Conservation (phyloP, 2,113 vertebrate species). For the Spheniscus mendiculus region DNA sequence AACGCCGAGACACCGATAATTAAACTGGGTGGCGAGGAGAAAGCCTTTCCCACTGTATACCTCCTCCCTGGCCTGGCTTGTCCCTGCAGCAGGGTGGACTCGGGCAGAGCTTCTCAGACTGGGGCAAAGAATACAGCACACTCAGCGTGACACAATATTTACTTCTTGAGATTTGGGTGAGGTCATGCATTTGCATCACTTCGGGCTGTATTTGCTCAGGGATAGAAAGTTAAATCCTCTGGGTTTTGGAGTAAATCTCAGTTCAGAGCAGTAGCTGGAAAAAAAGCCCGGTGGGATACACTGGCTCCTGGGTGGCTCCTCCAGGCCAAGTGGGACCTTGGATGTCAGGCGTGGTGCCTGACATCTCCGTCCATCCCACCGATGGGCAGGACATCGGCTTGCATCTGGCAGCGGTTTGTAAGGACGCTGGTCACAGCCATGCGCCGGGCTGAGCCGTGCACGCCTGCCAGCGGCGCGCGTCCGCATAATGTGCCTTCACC, state of each 20-base stretch:
- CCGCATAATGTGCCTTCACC: background rate
- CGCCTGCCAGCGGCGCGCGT: fast-evolving
- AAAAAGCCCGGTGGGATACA: background rate
- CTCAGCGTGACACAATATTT: background rate
- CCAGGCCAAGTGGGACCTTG: background rate
- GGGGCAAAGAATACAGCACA: background rate
- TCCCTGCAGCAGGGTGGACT: background rate
- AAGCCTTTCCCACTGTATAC: background rate
- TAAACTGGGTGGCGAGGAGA: background rate
- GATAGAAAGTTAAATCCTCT: background rate
- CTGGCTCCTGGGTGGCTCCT: background rate
- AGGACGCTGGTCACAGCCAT: background rate
- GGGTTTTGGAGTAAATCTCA: background rate
- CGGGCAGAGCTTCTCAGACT: background rate
- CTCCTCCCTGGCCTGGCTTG: background rate
- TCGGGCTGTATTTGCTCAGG: background rate
- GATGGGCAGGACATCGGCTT: fast-evolving
- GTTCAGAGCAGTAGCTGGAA: background rate
- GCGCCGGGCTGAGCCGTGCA: fast-evolving
- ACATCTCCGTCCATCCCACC: background rate
- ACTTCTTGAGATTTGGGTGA: background rate
- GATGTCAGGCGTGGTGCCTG: fast-evolving
- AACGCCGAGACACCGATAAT: fast-evolving
- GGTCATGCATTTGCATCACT: background rate
- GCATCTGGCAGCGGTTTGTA: background rate